These are phyloP conservation scores for Argya squamiceps DNA, from an alignment of 2,797 vertebrate genomes.

Conservation along the genomic window DNA sequence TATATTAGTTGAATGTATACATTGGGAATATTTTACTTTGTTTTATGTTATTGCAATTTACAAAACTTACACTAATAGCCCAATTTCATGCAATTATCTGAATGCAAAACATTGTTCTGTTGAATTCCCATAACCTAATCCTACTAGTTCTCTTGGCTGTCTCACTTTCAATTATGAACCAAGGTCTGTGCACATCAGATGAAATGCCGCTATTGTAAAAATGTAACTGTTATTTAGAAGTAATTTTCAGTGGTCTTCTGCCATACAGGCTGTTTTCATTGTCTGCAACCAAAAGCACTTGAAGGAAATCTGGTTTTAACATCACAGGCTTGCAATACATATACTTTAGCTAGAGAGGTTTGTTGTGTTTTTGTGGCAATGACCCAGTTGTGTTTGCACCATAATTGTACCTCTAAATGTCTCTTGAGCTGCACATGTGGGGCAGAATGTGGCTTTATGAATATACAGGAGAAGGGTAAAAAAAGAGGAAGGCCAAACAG, in stretches of 20 bases:
- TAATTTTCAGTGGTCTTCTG: conserved; percentile 22
- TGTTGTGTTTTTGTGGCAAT: conserved; percentile 19
- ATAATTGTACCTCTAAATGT: conserved; percentile 3
- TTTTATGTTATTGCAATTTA: conserved; percentile 40
- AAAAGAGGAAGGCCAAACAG: background rate
- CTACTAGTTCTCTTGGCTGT: background rate
- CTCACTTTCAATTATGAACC: conserved; percentile 30
- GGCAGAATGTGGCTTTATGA: background rate
- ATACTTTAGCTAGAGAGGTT: background rate
- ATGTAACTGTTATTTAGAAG: background rate
- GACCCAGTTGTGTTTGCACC: background rate
- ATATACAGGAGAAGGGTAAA: background rate
- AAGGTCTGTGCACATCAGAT: background rate
- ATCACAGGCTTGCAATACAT: background rate
- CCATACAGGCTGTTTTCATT: background rate
- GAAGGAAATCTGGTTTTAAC: conserved; percentile 24
- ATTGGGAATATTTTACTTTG: conserved; percentile 54
- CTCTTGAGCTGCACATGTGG: background rate
- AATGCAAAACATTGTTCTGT: conserved; percentile 38
- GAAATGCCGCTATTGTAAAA: conserved; percentile 19
- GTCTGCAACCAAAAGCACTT: background rate
- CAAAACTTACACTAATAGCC: conserved; percentile 40
- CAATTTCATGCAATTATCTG: conserved; percentile 57
- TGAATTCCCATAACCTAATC: conserved; percentile 42
- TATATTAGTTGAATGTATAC: conserved; percentile 19